Conservation (phyloP, 92 coral and sea anemone species). For the Zoanthus solanderi region DNA sequence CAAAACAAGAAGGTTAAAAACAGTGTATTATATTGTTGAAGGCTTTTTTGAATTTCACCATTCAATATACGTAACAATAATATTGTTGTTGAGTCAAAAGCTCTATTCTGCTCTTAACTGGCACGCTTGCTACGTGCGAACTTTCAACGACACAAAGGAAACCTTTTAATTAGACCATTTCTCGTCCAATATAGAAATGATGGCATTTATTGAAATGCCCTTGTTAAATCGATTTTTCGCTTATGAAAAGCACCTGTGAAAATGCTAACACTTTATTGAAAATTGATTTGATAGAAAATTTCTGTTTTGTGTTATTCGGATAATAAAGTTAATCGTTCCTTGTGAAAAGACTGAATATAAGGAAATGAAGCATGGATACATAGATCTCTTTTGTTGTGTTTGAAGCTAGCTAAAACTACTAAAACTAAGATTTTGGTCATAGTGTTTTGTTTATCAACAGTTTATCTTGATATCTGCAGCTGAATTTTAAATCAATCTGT, state of each 20-base stretch:
- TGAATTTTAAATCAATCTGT: background rate
- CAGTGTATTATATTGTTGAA: background rate
- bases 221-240: background rate
- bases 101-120: background rate
- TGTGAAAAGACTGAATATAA: background rate
- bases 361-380: background rate
- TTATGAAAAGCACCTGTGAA: background rate
- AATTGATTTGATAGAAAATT: background rate
- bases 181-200: background rate
- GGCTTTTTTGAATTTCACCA: background rate
- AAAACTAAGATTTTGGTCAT: background rate
- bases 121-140: background rate
- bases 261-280: background rate
- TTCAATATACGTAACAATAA: background rate
- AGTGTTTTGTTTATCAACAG: background rate
- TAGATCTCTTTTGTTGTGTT: background rate
- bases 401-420: background rate
- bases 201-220: background rate
- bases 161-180: background rate
- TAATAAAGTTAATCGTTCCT: background rate
- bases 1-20: background rate
- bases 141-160: background rate
- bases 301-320: background rate
- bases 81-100: background rate
- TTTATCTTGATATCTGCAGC: background rate